Base-by-base conservation (phyloP, 2,888 invertebrate genomes). In the Ornithoptera alexandrae region DNA sequence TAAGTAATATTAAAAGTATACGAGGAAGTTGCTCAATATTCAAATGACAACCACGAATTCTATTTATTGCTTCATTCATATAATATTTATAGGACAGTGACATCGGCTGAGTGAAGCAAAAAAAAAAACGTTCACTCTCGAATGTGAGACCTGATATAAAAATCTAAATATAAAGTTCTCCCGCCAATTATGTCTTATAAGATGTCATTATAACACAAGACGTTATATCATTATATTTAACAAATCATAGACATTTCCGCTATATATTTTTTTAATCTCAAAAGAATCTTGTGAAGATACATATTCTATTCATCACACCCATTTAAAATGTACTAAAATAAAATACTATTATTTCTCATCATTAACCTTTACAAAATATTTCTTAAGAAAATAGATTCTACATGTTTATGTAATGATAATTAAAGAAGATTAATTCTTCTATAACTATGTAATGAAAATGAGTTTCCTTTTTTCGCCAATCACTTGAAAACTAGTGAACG, bases 151-250 rank as follows among this genome's bases (percentile, higher is more conserved):
- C 30, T 87, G 84, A 86, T 90, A 90, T 90, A 90, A 90, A 90
- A 85, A 88, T 91, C 91, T 90, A 91, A 84, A 84, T 88, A 88
- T 87, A 84, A 87, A 89, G 82, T 84, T 81, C 82, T 79, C 83
- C 84, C 83, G 85, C 79, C 74, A 77, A 73, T 77, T 77, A 57
- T 64, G 57, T 70, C 77, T 77, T 75, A 77, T 78, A 78, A 79
- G 78, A 79, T 80, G 77, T 77, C 77, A 79, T 83, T 84, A 85
- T 83, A 80, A 84, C 81, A 85, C 80, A 71, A 73, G 74, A 72
- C 78, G 71, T 71, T 62, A 70, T 60, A 57, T 63, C 42, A 24
- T 22, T 64, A 12, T n/a, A 42, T 30, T 18, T 30, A 60, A 57
- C 42, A 62, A 62, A 62, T 62, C 36, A 62, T 62, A 1, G 18